These are phyloP conservation scores for Elysia chlorotica DNA, from an alignment of 1,140 invertebrate genomes.

Conservation along the genomic window DNA sequence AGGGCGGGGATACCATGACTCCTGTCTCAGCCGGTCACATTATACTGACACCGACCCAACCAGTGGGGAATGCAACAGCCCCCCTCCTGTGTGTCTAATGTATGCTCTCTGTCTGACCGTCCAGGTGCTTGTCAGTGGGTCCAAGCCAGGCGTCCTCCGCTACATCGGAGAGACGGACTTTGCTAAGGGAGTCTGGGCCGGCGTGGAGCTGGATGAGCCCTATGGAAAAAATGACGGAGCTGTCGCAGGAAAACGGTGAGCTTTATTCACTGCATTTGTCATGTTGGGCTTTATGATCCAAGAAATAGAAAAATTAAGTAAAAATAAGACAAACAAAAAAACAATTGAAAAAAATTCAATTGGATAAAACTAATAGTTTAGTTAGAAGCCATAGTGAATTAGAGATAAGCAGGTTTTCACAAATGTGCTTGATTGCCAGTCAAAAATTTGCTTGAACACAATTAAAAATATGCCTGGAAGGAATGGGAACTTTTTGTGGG, in stretches of 20 bases:
- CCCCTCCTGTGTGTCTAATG: not conserved
- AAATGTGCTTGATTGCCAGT: too few species aligned
- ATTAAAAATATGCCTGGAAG: too few species aligned
- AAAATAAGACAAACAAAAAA: too few species aligned
- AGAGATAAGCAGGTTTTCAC: not conserved
- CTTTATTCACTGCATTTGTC: not conserved
- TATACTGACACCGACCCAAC: too few species aligned
- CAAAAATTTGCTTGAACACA: too few species aligned
- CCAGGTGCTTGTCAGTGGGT: conserved; percentile 76
- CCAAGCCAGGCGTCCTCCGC: conserved; percentile 83
- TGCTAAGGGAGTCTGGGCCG: conserved; percentile 90
- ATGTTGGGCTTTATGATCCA: not conserved
- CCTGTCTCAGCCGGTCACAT: too few species aligned
- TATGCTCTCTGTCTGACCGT: not conserved
- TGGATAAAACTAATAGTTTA: too few species aligned
- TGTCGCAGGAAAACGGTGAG: conserved; percentile 74
- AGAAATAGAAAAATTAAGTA: too few species aligned
- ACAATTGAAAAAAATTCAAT: too few species aligned
- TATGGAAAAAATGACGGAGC: conserved; percentile 95
- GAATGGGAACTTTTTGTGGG: too few species aligned
- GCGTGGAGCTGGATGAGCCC: conserved; percentile 91
- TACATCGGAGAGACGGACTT: conserved; percentile 88
- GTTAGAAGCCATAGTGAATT: not conserved
- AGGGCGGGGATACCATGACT: too few species aligned
- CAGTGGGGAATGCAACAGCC: too few species aligned